Conservation (phyloP, 2,797 vertebrate genomes). For the Peromyscus aztecus region DNA sequence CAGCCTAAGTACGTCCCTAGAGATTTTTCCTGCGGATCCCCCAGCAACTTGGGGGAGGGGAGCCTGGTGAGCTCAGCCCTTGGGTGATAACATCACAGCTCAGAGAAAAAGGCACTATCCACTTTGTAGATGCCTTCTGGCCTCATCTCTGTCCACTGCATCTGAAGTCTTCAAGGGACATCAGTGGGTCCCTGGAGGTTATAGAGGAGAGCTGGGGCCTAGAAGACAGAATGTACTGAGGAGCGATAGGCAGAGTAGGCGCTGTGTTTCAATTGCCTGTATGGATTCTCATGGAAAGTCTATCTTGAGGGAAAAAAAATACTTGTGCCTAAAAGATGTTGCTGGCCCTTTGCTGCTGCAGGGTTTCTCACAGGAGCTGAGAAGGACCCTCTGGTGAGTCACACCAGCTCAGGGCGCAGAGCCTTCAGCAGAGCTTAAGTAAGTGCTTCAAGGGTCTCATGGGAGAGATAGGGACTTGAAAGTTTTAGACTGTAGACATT, state of each 20-base stretch:
- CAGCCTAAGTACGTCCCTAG: not conserved
- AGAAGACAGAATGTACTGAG: not conserved
- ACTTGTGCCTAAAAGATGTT: not conserved
- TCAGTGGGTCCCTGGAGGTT: not conserved
- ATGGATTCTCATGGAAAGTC: not conserved
- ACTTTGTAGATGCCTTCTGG: rapidly evolving
- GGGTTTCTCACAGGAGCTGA: not conserved
- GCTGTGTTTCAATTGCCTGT: not conserved
- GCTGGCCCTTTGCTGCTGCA: not conserved
- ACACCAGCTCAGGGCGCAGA: not conserved
- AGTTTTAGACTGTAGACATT: not conserved
- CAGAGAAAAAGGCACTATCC: not conserved
- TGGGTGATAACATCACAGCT: not conserved
- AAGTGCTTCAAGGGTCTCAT: not conserved
- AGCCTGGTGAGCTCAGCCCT: rapidly evolving
- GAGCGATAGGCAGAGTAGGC: too few relatives aligned
- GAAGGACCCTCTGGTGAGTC: not conserved
- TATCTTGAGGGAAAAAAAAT: not conserved
- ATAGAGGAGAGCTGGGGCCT: not conserved
- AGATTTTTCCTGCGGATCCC: not conserved
- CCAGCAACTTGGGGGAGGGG: not conserved
- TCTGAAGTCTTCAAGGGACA: not conserved
- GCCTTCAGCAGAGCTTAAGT: not conserved
- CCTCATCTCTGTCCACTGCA: not conserved
- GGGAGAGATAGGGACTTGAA: not conserved